A percentile compares a stretch with the other conserved stretches of the same genome.
phyloP scores from a whole-genome alignment of 2,888 invertebrate genomes.

The Melolontha melolontha region DNA sequence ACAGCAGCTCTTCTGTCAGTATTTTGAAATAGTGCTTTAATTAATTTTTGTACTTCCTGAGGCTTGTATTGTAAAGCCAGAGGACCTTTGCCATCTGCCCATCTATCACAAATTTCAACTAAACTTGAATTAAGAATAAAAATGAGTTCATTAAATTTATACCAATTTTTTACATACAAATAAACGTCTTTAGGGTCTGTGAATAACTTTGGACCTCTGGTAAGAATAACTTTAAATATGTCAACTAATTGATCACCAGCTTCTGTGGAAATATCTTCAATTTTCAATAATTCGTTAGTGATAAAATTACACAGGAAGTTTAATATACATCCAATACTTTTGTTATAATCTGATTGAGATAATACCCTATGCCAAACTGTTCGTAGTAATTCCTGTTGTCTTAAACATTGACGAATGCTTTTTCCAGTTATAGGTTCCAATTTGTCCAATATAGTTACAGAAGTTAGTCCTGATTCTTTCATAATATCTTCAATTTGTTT shows the following conservation, averaged over 20 bases:
- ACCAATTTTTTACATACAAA: conserved; percentile 77
- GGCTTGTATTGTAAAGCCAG: conserved; percentile 84
- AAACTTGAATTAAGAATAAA: conserved; percentile 85
- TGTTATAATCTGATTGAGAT: conserved; percentile 81
- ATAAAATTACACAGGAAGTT: conserved; percentile 73
- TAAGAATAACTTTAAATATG: conserved; percentile 78
- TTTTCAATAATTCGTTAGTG: conserved; percentile 74
- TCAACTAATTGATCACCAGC: conserved; percentile 85
- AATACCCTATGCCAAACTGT: conserved; percentile 91
- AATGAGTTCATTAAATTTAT: conserved; percentile 83
- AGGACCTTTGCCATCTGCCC: conserved; percentile 91
- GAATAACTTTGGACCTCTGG: conserved; percentile 80
- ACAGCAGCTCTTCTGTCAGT: conserved; percentile 89
- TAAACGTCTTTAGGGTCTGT: conserved; percentile 74
- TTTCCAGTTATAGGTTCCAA: conserved; percentile 75
- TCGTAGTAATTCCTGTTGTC: conserved; percentile 85
- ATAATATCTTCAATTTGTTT: conserved; percentile 82
- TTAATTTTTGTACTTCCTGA: conserved; percentile 84
- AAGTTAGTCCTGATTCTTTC: conserved; percentile 75
- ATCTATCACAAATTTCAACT: conserved; percentile 85
- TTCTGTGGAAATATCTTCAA: conserved; percentile 89
- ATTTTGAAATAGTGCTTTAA: conserved; percentile 94
- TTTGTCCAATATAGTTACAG: conserved; percentile 66
- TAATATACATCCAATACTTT: conserved; percentile 71
- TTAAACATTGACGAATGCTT: conserved; percentile 83